phyloP scores from a whole-genome alignment of 2,113 vertebrate species.

The Brachirus orientalis region DNA sequence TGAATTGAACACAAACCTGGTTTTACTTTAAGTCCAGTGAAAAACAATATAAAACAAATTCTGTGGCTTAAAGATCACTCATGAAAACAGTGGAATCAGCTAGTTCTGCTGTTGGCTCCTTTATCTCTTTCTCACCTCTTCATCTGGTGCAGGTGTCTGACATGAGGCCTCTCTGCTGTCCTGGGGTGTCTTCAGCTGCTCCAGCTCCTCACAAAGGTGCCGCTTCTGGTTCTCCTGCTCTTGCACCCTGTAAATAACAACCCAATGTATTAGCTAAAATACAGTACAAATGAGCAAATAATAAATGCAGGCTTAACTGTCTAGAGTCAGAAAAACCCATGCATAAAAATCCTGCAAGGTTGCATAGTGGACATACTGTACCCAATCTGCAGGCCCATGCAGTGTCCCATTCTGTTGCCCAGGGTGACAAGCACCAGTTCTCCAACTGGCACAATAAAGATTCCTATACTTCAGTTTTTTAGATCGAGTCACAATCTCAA shows the following conservation, averaged over 20 bases:
- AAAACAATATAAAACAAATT: too few species aligned
- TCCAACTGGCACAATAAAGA: constrained; percentile 49
- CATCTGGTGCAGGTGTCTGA: constrained; percentile 72
- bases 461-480: constrained; percentile 34
- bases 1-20: too few species aligned
- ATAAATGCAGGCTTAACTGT: too few species aligned
- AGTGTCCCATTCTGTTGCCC: constrained; percentile 82
- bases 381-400: constrained; percentile 82
- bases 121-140: constrained; percentile 28
- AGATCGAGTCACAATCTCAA: constrained; percentile 14
- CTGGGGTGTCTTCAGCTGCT: constrained; percentile 72
- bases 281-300: not conserved
- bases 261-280: not conserved
- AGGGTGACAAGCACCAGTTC: constrained; percentile 74
- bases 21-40: too few species aligned
- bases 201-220: constrained; percentile 80
- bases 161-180: constrained; percentile 79
- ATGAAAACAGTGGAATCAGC: not conserved
- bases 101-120: not conserved
- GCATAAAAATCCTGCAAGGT: constrained; percentile 11
- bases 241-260: constrained; percentile 75
- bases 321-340: not conserved
- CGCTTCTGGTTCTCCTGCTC: constrained; percentile 83
- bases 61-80: not conserved
- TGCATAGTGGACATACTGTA: constrained; percentile 71